Conservation (phyloP, 1,140 invertebrate species). For the Zaprionus inermis region DNA sequence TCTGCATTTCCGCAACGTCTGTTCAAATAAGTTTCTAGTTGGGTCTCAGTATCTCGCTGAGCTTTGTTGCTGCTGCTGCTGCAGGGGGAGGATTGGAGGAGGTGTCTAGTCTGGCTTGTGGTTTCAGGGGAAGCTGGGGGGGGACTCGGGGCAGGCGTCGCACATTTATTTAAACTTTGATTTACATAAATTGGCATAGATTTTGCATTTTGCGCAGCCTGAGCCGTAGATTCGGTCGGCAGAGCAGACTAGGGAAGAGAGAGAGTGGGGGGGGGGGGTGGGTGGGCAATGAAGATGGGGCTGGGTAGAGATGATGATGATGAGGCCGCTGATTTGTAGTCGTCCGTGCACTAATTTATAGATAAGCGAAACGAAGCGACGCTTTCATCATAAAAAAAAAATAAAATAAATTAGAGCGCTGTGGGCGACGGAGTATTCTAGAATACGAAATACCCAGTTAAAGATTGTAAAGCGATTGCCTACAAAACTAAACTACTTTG, state of each 20-base stretch:
- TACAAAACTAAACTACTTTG: neutral
- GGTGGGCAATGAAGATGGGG: neutral
- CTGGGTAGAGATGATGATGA: conserved; percentile 13
- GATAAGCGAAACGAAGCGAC: conserved; percentile 53
- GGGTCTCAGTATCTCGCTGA: neutral
- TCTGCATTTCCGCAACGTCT: conserved; percentile 39
- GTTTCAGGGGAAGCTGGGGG: neutral
- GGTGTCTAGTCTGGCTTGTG: neutral
- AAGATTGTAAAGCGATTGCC: neutral
- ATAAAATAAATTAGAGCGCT: neutral
- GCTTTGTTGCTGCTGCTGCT: neutral
- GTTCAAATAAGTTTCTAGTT: conserved; percentile 46
- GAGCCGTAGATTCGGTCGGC: neutral
- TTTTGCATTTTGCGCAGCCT: conserved; percentile 36
- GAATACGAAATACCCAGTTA: neutral
- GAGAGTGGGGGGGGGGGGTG: neutral
- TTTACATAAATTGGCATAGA: conserved; percentile 71
- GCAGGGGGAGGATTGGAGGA: neutral
- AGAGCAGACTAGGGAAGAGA: neutral
- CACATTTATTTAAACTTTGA: conserved; percentile 71
- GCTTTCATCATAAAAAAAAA: conserved; percentile 25
- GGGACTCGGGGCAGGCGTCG: neutral
- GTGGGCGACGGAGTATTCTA: neutral
- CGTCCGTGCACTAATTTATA: conserved; percentile 51
- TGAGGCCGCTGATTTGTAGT: conserved; percentile 50